phyloP scores from a whole-genome alignment of 1,140 invertebrate genomes.

The Platyscapa corneri region DNA sequence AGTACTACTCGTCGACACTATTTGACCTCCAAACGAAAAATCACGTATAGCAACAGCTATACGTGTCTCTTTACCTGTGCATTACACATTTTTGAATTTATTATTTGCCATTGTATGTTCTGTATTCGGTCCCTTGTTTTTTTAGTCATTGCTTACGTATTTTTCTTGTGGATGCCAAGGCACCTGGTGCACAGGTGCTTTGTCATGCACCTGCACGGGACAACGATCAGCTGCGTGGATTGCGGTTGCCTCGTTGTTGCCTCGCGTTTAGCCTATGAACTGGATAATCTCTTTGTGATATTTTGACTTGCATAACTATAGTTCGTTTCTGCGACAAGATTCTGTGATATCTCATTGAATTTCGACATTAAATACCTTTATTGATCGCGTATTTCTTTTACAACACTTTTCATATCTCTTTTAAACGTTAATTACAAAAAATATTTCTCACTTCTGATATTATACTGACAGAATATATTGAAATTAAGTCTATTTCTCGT shows the following conservation, averaged over 20 bases:
- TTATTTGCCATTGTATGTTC: not conserved
- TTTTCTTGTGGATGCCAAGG: slow-evolving; percentile 6
- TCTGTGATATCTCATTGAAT: too few relatives aligned
- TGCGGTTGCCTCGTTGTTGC: not conserved
- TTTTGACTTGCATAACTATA: not conserved
- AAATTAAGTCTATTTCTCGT: too few relatives aligned
- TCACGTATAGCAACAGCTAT: not conserved
- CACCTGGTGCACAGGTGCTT: slow-evolving; percentile 62
- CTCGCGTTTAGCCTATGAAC: not conserved
- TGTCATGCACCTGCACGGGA: slow-evolving; percentile 56
- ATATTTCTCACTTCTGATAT: too few relatives aligned
- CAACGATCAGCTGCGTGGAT: slow-evolving; percentile 30
- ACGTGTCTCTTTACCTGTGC: not conserved
- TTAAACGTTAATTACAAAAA: too few relatives aligned
- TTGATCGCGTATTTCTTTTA: too few relatives aligned
- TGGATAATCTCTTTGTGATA: not conserved
- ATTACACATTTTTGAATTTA: not conserved
- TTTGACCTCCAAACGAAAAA: not conserved
- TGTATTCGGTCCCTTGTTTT: not conserved
- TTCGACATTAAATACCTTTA: too few relatives aligned
- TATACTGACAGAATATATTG: too few relatives aligned
- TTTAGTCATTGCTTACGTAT: slow-evolving; percentile 50
- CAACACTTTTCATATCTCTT: too few relatives aligned
- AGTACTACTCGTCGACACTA: too few relatives aligned
- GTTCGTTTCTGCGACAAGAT: not conserved